Base-by-base conservation (phyloP, 2,113 vertebrate species). In the Gymnocephalus cernua region DNA sequence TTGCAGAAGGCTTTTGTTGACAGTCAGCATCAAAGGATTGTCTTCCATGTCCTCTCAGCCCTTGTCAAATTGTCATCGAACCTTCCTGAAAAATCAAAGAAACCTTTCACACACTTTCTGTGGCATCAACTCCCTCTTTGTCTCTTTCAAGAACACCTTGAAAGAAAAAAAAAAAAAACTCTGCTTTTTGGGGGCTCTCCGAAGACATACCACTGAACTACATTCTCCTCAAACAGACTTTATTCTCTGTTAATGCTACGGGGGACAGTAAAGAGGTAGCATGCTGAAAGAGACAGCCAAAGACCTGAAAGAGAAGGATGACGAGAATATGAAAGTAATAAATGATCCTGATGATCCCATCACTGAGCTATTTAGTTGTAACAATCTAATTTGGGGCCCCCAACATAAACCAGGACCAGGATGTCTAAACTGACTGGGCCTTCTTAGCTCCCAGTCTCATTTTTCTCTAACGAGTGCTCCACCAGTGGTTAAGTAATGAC, bases 51-150 rank as follows among this genome's bases (percentile, higher is more conserved):
- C 86, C 86, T 84, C 86, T 92, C 83, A 87, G 81, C 81, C 81
- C 29, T 78, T 84, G 86, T 92, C 88, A 92, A 91, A 89, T 79
- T 90, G 84, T 89, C 89, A 91, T 80, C 56, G 82, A 90, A 89
- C 81, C 87, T 89, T 86, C 66, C 63, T 74, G 71, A 83, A 85
- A 85, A 91, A 89, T 90, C 86, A 92, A 89, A 92, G 88, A 77
- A 86, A 72, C 68, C 78, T 89, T 91, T 70, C 59, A 73, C 77
- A 53, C 67, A 83, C 58, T 82, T 51, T 75, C 68, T 83, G 66
- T 68, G 86, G 85, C 87, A 90, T 84, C 84, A 86, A 47, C 84
- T 85, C 81, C 65, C 64, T 80, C 67, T 80, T 53, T 87, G 74
- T 89, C 71, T 82, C 62, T 71, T 71, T 73, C 74, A 84, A 64